Percentiles rank a stretch among this genome's conserved stretches.
Evolutionary conservation across 2,888 invertebrate species (phyloP).

Genomic region (Synergus gifuensis): DNA sequence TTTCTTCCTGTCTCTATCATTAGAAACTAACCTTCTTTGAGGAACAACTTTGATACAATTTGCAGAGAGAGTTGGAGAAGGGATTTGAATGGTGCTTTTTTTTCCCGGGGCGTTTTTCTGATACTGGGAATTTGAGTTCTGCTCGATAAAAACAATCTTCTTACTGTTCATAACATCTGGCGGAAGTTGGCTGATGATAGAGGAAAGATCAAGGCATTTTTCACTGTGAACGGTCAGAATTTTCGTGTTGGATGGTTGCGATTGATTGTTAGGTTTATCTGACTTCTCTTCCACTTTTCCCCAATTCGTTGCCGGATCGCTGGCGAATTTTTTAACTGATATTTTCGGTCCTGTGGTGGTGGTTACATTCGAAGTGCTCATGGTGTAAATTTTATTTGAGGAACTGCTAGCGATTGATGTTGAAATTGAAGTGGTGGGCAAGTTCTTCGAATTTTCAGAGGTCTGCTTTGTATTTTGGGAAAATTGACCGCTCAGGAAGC

Average conservation of each 20-base stretch:
- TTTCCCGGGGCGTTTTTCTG: conserved; percentile 8
- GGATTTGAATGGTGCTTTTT: neutral
- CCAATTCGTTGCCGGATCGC: conserved; percentile 50
- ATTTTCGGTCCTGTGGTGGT: conserved; percentile 54
- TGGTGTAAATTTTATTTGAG: conserved; percentile 12
- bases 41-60: conserved; percentile 37
- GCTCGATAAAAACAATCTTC: conserved; percentile 65
- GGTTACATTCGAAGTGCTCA: conserved; percentile 24
- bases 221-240: conserved; percentile 63
- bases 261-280: neutral
- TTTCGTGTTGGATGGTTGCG: conserved; percentile 47
- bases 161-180: conserved; percentile 61
- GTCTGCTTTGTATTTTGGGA: neutral
- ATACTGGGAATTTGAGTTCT: conserved; percentile 53
- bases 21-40: neutral
- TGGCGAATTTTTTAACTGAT: conserved; percentile 61
- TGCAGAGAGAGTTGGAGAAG: neutral
- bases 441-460: neutral
- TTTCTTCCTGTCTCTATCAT: neutral
- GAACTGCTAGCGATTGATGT: neutral
- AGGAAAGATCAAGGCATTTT: conserved; percentile 60
- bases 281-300: neutral
- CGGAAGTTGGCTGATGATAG: conserved; percentile 66
- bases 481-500: neutral
- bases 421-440: neutral